These are phyloP conservation scores for Nipponacmea schrenckii DNA, from an alignment of 2,888 invertebrate species.

Conservation along the genomic window DNA sequence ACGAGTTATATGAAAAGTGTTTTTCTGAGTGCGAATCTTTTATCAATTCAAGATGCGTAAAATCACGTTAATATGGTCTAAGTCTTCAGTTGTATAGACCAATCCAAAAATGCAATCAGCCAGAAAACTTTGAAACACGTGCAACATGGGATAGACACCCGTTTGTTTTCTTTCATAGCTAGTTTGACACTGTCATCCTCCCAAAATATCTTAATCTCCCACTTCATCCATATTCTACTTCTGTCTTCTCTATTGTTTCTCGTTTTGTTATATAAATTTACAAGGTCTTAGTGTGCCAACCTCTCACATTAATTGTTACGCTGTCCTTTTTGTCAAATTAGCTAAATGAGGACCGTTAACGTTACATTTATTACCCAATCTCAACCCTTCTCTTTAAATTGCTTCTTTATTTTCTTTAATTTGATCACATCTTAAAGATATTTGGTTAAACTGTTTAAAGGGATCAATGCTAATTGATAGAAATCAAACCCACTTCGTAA, in stretches of 20 bases:
- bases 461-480: not conserved
- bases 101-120: not conserved
- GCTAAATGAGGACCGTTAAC: not conserved
- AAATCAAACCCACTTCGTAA: not conserved
- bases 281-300: not conserved
- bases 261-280: not conserved
- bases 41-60: constrained; percentile 1
- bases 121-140: not conserved
- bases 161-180: not conserved
- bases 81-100: not conserved
- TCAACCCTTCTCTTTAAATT: too few relatives aligned
- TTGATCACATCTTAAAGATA: not conserved
- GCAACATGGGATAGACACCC: constrained; percentile 5
- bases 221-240: too few relatives aligned
- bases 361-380: constrained; percentile 3
- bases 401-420: not conserved
- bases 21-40: not conserved
- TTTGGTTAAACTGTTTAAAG: not conserved
- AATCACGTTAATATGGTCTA: constrained; percentile 3
- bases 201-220: not conserved
- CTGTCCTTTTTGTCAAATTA: not conserved
- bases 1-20: not conserved
- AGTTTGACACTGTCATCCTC: constrained; percentile 8
- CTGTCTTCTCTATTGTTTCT: too few relatives aligned
- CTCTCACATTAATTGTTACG: not conserved